Evolutionary conservation across 2,797 vertebrate genomes (phyloP).

Genomic region (Characodon lateralis): DNA sequence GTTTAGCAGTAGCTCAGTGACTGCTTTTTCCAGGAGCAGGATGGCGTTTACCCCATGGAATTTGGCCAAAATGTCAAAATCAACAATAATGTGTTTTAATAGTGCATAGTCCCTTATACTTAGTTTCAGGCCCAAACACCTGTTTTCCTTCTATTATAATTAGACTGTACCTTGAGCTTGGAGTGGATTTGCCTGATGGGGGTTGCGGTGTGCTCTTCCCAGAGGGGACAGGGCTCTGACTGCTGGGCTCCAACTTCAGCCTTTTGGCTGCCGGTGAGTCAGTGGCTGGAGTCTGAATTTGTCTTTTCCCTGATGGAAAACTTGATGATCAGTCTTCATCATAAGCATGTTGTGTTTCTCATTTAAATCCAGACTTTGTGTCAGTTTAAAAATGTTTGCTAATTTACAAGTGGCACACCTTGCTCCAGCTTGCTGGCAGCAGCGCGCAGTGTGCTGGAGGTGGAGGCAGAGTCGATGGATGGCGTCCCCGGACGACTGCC

Average conservation of each 20-base stretch:
- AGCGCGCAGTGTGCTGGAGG: slow-evolving; percentile 87
- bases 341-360: not conserved
- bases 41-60: not conserved
- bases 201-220: slow-evolving; percentile 91
- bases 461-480: slow-evolving; percentile 82
- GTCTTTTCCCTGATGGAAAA: slow-evolving; percentile 80
- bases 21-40: not conserved
- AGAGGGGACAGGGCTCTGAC: slow-evolving; percentile 85
- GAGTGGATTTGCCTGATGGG: slow-evolving; percentile 89
- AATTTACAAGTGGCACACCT: slow-evolving; percentile 64
- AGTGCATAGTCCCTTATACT: not conserved
- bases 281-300: slow-evolving; percentile 50
- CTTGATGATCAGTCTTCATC: not conserved
- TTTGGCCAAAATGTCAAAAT: not conserved
- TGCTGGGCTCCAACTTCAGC: slow-evolving; percentile 85
- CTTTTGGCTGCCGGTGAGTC: slow-evolving; percentile 87
- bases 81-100: not conserved
- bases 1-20: not conserved
- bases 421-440: slow-evolving; percentile 91
- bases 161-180: slow-evolving; percentile 83
- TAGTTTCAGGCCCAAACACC: not conserved
- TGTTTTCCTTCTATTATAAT: not conserved
- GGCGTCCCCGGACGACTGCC: slow-evolving; percentile 90
- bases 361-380: not conserved
- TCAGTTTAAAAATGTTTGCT: not conserved